Base-by-base conservation (phyloP, 2,888 invertebrate genomes). In the Stenolophus ochropezus region DNA sequence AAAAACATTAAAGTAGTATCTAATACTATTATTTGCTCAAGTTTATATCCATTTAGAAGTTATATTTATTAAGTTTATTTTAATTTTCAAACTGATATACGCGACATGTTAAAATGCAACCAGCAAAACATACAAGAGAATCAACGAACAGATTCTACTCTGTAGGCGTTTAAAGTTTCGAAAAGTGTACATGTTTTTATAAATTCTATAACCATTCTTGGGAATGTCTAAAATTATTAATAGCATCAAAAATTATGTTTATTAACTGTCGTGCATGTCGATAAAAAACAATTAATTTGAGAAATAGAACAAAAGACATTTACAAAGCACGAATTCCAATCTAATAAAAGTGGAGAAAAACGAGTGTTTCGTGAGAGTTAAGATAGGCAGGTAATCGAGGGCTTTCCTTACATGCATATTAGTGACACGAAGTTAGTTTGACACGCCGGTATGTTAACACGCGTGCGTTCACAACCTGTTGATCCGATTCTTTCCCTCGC, bases 361-460 rank as follows among this genome's bases (percentile, higher is more conserved):
- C n/a, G 73, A 73, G 47, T 33, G 49, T 73, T 73, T 73, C 73
- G 49, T 73, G 73, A 4, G 11, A 49, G n/a, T 73, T 27, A 69
- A 69, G 65, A 69, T 69, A 69, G 27, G 21, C 51, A 16, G 56
- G 69, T 69, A 33, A 47, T 69, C 69, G 42, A 47, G 49, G 21
- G 23, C 49, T 23, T 47, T 49, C 49, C 23, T 73, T 49, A 73
- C 73, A 73, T 73, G 73, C 73, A 73, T 73, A 73, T 73, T 73
- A 73, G 21, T 49, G 23, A 71, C 71, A 71, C 71, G 71, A 73
- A 73, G 20, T 69, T 69, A 16, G n/a, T 27, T 69, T 69, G 65
- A 69, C 18, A 33, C 18, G 20, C 18, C 21, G 23, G n/a, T 25
- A 25, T 11, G 18, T 42, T 42, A 33, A 16, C 18, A 69, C 33